Evolutionary conservation across 2,797 vertebrate genomes (phyloP).

Genomic region (Streptopelia turtur): DNA sequence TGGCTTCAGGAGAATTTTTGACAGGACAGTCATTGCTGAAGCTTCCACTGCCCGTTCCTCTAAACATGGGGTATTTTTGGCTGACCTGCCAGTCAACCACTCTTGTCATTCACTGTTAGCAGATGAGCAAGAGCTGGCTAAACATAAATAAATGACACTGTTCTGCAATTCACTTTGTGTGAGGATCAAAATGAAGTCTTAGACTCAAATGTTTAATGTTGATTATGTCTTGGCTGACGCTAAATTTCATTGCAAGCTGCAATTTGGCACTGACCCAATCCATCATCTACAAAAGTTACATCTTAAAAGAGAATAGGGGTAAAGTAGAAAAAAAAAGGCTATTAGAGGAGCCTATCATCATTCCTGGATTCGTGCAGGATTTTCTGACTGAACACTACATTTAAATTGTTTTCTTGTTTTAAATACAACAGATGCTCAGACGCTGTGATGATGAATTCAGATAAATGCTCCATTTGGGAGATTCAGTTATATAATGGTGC

Average conservation of each 20-base stretch:
- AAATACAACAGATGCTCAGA: constrained; percentile 53
- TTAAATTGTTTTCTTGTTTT: constrained; percentile 38
- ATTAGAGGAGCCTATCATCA: neutral
- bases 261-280: constrained; percentile 29
- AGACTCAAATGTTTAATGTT: neutral
- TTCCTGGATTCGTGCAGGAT: neutral
- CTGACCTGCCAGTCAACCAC: neutral
- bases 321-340: neutral
- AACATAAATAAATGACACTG: constrained; percentile 1
- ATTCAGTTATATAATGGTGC: neutral
- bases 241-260: neutral
- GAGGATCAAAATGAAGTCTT: constrained; percentile 23
- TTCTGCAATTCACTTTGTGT: neutral
- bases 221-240: constrained; percentile 22
- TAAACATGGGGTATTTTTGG: neutral
- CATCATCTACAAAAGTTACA: neutral
- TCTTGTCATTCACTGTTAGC: neutral
- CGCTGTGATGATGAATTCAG: neutral
- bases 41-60: neutral
- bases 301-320: neutral
- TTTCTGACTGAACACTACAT: constrained; percentile 39
- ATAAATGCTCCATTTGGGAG: neutral
- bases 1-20: neutral
- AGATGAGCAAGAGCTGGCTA: constrained; percentile 7
- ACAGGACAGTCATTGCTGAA: neutral